Evolutionary conservation across 1,140 invertebrate genomes (phyloP), one percentile per base, ranked within the genome.

Genomic region (Orussus abietinus): DNA sequence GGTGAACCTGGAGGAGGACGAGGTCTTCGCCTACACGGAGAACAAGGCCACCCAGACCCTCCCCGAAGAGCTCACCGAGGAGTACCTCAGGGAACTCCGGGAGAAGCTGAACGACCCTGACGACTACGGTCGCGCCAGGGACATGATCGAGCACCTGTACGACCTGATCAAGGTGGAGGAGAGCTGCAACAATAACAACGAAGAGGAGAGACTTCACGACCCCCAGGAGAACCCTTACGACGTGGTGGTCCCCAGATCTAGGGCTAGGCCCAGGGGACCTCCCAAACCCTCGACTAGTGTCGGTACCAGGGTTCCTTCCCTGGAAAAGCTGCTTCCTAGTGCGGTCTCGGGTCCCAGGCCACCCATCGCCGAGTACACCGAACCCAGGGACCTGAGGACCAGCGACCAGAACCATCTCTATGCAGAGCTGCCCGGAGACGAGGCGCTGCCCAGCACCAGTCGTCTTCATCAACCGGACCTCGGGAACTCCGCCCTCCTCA

Each of bases 131-230:
- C 81, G 86, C 53, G 85, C 85, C 1, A 74, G 82, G 14, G 83
- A 86, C 64, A 85, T 85, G 74, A 88, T 88, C 35, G 85, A 88
- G 54, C 81, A 85, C 45, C 64, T 88, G 2, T 88, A 88, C 51
- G 85, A 87, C 60, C 72, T 85, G 15, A 86, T 87, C 31, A 85
- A 86, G 54, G 79, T 85, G 1, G 81, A 85, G 55, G 83, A 86
- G 46, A 83, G 74, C 25, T 82, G 80, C 48, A 83, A 82, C 49
- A 77, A 77, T 19, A 81, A 82, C 47, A 77, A 78, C 40, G 64
- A 68, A 31, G 59, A 62, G 15, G 59, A 63, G n/a, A 52, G 55
- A 25, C 20, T 45, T 14, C 59, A 74, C 33, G 70, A 73, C 14
- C 70, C 72, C 5, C 77, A 81, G 26, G 81, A 82, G 28, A 81